Evolutionary conservation across 2,113 vertebrate genomes (phyloP), one percentile per base, ranked within the genome.

Genomic region (Corythaeola cristata): DNA sequence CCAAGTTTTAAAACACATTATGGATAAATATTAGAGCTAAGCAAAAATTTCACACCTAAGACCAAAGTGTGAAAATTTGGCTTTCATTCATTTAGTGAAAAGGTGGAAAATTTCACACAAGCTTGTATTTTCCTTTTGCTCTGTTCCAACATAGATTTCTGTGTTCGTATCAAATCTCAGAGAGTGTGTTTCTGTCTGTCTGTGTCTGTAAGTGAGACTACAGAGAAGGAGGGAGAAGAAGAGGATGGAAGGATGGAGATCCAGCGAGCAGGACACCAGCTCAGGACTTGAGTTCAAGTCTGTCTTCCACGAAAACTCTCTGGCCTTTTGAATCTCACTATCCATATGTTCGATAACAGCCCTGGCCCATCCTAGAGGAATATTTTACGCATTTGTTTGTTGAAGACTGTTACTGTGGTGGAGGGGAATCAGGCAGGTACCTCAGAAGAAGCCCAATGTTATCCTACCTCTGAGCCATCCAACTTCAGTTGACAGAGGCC

Each of bases 61-160:
- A 89, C 87, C 78, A 74, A 96, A 94, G 91, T 96, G 96, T 97
- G 92, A 97, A 96, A 95, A 97, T 91, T 96, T 97, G 96, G 94
- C 94, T 95, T 96, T 91, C 74, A 66, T 74, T 96, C 74, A 41
- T 91, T 89, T 97, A 85, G 94, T 96, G 94, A 91, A 96, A 97
- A 96, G 95, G 95, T 96, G 88, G 53, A 97, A 96, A 93, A 76
- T 63, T 88, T 96, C 96, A 97, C 93, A 97, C 91, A 77, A 92
- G 82, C 73, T 83, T 94, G 47, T 83, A 47, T 94, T 93, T 94
- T 94, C 71, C 66, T 92, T 96, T 91, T 95, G 87, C 77, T 83
- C 66, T 89, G n/a, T 83, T 92, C 92, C 83, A 86, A 53, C 27
- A 50, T 16, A 4, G 11, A 68, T 88, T 95, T 75, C 39, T 85